A percentile compares a stretch with the other conserved stretches of the same genome.
Evolutionary conservation across 2,113 vertebrate genomes (phyloP).

Genomic region (Piliocolobus tephrosceles): DNA sequence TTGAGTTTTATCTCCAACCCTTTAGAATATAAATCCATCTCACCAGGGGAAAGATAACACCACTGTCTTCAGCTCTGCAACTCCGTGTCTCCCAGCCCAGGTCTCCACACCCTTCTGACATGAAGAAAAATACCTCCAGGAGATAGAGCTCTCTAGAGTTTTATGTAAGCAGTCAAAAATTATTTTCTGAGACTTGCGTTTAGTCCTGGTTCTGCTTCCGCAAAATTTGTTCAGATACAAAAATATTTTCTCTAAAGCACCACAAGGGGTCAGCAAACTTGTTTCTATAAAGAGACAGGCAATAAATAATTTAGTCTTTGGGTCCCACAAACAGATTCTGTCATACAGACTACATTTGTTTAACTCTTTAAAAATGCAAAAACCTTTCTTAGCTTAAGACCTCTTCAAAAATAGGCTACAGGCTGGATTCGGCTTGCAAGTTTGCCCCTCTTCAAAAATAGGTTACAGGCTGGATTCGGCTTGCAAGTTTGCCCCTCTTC

Average conservation of each 20-base stretch:
- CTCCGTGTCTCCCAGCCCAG: neutral
- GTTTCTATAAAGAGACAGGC: neutral
- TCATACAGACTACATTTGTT: neutral
- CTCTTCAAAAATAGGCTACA: neutral
- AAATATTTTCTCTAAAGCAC: neutral
- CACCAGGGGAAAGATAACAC: too few species aligned
- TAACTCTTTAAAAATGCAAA: neutral
- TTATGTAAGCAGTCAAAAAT: neutral
- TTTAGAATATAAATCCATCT: neutral
- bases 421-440: neutral
- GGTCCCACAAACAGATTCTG: neutral
- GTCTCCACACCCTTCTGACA: neutral
- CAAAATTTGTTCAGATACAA: neutral
- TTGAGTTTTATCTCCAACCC: neutral
- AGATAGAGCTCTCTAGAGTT: neutral
- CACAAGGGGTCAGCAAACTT: constrained; percentile 55
- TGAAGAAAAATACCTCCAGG: neutral
- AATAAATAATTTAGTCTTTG: neutral
- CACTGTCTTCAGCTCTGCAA: neutral
- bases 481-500: neutral
- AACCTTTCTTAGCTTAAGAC: neutral
- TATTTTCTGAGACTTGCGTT: neutral
- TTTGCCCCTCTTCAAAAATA: neutral
- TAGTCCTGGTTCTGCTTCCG: neutral
- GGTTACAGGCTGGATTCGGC: neutral